Percentiles rank a stretch among this genome's conserved stretches.
These are phyloP conservation scores for Acanthis flammea DNA, from an alignment of 2,797 vertebrate genomes.

Conservation along the genomic window DNA sequence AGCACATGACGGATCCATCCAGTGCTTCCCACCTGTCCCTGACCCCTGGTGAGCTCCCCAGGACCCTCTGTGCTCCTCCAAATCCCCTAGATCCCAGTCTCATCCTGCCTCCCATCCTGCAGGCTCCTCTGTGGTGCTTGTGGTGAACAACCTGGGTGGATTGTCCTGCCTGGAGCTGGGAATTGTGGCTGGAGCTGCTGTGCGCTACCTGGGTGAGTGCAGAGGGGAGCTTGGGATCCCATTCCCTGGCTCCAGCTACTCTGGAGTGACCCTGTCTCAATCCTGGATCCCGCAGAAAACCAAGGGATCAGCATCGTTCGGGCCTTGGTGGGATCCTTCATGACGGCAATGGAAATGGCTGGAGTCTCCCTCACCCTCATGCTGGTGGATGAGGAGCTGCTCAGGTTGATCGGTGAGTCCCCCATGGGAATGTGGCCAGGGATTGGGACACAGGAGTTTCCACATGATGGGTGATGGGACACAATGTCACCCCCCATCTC, in stretches of 20 bases:
- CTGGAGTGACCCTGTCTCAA: rapidly evolving
- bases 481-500: rapidly evolving
- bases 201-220: slow-evolving; percentile 81
- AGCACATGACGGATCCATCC: slow-evolving; percentile 86
- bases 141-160: slow-evolving; percentile 94
- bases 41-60: neutral
- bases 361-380: slow-evolving; percentile 90
- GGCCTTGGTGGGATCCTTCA: slow-evolving; percentile 88
- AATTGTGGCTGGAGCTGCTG: slow-evolving; percentile 81
- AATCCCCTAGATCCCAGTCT: neutral
- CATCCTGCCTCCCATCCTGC: neutral
- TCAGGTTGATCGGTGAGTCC: slow-evolving; percentile 85
- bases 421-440: rapidly evolving
- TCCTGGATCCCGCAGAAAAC: slow-evolving; percentile 70
- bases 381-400: slow-evolving; percentile 75
- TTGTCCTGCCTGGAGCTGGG: slow-evolving; percentile 90
- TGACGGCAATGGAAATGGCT: slow-evolving; percentile 94
- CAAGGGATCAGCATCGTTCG: slow-evolving; percentile 78
- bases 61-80: rapidly evolving
- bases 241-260: rapidly evolving
- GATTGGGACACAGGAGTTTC: rapidly evolving
- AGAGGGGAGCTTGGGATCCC: neutral
- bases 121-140: slow-evolving; percentile 85
- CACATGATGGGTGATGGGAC: rapidly evolving
- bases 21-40: slow-evolving; percentile 83